Evolutionary conservation across 92 coral and sea anemone species (phyloP).

Genomic region (Zoanthus solanderi): DNA sequence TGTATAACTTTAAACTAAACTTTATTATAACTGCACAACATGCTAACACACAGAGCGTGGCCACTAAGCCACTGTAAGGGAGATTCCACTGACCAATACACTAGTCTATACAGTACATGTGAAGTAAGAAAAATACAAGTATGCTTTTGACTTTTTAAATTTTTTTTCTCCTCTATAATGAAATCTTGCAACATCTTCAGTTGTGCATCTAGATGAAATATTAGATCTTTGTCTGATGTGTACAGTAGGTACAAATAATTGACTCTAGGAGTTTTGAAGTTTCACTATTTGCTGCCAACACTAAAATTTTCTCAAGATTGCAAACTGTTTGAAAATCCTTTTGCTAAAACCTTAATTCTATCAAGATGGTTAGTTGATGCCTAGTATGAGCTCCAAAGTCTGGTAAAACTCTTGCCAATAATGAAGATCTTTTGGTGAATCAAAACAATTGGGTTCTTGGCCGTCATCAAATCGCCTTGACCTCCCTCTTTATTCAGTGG

Average conservation of each 20-base stretch:
- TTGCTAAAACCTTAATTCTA: constrained; percentile 6
- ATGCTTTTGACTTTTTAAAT: too few species aligned
- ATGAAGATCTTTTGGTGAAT: too few species aligned
- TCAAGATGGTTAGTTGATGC: neutral
- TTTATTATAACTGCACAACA: too few species aligned
- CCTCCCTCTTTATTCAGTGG: constrained; percentile 8
- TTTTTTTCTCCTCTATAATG: too few species aligned
- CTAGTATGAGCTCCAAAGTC: constrained; percentile 11
- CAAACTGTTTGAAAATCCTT: constrained; percentile 17
- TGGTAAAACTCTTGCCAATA: constrained; percentile 31
- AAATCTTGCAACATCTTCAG: too few species aligned
- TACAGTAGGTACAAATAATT: neutral
- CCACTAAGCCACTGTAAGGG: too few species aligned
- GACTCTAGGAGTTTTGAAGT: neutral
- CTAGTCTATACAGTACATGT: too few species aligned
- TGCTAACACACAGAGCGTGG: too few species aligned
- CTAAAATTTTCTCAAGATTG: neutral
- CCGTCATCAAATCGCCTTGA: constrained; percentile 14
- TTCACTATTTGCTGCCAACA: constrained; percentile 19
- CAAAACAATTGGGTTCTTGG: too few species aligned
- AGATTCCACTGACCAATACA: too few species aligned
- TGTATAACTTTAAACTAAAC: too few species aligned
- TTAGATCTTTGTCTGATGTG: neutral
- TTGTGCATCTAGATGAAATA: neutral
- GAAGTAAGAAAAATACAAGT: too few species aligned